Evolutionary conservation across 2,888 invertebrate species (phyloP).

Genomic region (Hemistola chrysoprasaria): DNA sequence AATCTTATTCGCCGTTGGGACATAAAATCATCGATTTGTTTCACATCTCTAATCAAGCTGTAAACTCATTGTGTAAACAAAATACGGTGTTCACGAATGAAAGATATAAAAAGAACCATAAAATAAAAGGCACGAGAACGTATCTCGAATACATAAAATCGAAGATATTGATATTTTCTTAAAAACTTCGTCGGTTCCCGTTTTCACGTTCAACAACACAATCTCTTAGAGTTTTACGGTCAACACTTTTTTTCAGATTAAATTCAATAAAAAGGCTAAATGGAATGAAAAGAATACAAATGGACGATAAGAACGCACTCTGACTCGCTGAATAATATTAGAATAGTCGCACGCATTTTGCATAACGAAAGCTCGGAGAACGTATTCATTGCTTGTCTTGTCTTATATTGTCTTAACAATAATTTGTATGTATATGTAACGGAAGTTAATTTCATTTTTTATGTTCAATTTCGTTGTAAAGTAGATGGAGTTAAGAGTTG

Average conservation of each 20-base stretch:
- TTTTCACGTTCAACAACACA: constrained; percentile 31
- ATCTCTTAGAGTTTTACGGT: constrained; percentile 33
- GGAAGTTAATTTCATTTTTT: no score
- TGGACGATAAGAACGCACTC: constrained; percentile 41
- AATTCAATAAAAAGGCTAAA: constrained; percentile 42
- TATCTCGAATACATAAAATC: constrained; percentile 27
- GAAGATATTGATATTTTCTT: constrained; percentile 13
- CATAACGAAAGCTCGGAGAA: constrained; percentile 3
- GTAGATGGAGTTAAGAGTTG: no score
- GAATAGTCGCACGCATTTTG: constrained; percentile 5
- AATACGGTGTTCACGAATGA: background rate
- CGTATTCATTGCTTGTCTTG: constrained; percentile 3
- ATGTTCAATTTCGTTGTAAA: no score
- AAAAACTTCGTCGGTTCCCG: constrained; percentile 29
- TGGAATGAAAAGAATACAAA: constrained; percentile 51
- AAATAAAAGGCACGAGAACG: constrained; percentile 14
- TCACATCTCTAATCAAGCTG: background rate
- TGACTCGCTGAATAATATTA: constrained; percentile 23
- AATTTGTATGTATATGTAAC: no score
- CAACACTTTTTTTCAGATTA: constrained; percentile 32
- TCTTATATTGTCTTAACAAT: no score
- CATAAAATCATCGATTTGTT: background rate
- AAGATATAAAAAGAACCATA: constrained; percentile 11
- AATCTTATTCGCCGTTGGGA: no score
- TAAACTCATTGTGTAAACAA: background rate